Evolutionary conservation across 1,140 invertebrate genomes (phyloP), one percentile per base, ranked within the genome.

Genomic region (Mamestra configurata): DNA sequence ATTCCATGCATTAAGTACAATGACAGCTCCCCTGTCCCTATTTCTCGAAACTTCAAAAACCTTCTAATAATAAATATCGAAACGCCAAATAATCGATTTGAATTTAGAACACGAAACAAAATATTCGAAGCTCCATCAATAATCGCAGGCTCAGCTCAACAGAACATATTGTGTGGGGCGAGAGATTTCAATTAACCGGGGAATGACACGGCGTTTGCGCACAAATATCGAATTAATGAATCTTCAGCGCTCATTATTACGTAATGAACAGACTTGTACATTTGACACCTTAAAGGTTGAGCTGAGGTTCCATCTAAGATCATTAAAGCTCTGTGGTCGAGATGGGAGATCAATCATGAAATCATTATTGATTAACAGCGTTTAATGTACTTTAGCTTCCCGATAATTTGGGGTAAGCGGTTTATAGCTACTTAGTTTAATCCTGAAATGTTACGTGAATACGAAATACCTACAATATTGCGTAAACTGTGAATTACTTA

Each of bases 151-250:
- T 77, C 66, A 66, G 59, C 70, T 61, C 20, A 55, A 55, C 22
- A 24, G 70, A 66, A 51, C 31, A 80, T 24, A 70, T 71, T 66
- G 59, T 57, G 46, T 79, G 27, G 43, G 40, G n/a, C 55, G 53
- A 82, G 83, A 86, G 83, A 82, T 89, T 88, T 88, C 85, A 88
- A 88, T 91, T 90, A 89, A 84, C 81, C 49, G 51, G 64, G 66
- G 79, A 86, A 84, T 91, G 90, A 91, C 84, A 89, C 66, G 79
- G 88, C 89, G 81, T 87, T 88, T 88, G 70, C 55, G 81, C 86
- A 88, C 85, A 87, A 83, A 82, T 91, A 84, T 89, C 90, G 88
- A 91, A 91, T 90, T 83, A 37, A 31, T 31, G 13, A 24, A 27
- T 8, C n/a, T n/a, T 40, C 35, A 20, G 13, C 27, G 37, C 37